phyloP scores from a whole-genome alignment of 2,797 vertebrate species.

The Iguana delicatissima region DNA sequence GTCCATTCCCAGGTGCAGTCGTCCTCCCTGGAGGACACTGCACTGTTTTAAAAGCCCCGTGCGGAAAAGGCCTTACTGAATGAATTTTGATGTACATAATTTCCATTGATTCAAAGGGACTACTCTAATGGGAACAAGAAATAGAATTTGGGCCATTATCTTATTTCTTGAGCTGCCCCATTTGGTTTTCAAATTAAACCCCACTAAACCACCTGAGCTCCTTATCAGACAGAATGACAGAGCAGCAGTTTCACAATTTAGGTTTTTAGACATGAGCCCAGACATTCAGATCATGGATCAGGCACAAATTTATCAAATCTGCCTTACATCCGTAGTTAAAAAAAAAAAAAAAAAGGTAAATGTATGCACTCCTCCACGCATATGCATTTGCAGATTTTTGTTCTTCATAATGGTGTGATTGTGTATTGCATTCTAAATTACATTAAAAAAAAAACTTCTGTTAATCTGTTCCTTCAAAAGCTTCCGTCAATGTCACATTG shows the following conservation, averaged over 20 bases:
- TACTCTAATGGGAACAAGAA: too few relatives aligned
- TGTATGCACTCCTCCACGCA: not conserved
- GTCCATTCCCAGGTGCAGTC: too few relatives aligned
- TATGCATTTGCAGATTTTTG: not conserved
- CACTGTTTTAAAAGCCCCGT: too few relatives aligned
- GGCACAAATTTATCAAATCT: not conserved
- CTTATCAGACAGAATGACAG: not conserved
- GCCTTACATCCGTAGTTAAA: not conserved
- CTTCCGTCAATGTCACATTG: not conserved
- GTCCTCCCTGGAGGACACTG: too few relatives aligned
- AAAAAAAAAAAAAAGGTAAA: not conserved
- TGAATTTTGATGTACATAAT: too few relatives aligned
- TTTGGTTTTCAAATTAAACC: not conserved
- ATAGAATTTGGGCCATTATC: not conserved
- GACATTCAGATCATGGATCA: not conserved
- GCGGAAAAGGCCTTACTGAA: too few relatives aligned
- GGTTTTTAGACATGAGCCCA: not conserved
- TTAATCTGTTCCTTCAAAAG: slow-evolving; percentile 39
- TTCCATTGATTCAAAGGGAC: too few relatives aligned
- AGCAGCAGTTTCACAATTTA: not conserved
- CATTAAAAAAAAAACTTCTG: slow-evolving; percentile 39
- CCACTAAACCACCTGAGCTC: not conserved
- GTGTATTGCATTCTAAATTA: not conserved
- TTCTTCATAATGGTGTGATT: not conserved
- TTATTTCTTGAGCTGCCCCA: not conserved